Base-by-base conservation (phyloP, 2,888 invertebrate genomes). In the Epinotia nisella region DNA sequence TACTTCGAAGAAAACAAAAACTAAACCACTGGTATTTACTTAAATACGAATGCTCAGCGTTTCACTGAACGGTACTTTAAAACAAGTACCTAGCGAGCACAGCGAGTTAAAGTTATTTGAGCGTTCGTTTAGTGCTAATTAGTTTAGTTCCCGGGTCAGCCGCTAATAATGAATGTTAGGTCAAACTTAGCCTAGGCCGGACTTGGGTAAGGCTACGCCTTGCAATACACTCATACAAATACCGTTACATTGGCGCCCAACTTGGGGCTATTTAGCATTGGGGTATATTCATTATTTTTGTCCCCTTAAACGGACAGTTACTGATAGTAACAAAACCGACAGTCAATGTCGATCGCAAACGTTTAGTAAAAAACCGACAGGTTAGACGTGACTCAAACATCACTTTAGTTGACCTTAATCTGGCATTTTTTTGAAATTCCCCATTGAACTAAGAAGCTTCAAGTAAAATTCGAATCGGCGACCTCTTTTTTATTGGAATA, bases 131-230 rank as follows among this genome's bases (percentile, higher is more conserved):
- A 81, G 78, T 60, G 77, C 81, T 85, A 89, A 90, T 89, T 89
- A 87, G 88, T 87, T 89, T 88, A 89, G 89, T 89, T 88, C 79
- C 78, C 71, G 79, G 79, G 79, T 75, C 79, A 77, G 76, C 82
- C 64, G 71, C 70, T 78, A 75, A 82, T 85, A 87, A 87, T 85
- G 85, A 88, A 87, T 82, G 82, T 80, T 76, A 78, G 80, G 81
- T 81, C 77, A 79, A 81, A 81, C 80, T 83, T 76, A 69, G 74
- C 15, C 74, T 74, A 77, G 74, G 75, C 59, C 59, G 66, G 72
- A 75, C 74, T 76, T 64, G 56, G 55, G 24, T 77, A 69, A 73
- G 69, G 73, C 13, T 53, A 64, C 64, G 73, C 35, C 17, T 56
- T 41, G 49, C 49, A 24, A 21, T 0, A 11, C 15, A 49, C 67